Percentiles rank a stretch among this genome's conserved stretches.
These are phyloP conservation scores for Ia io DNA, from an alignment of 2,113 vertebrate genomes.

Conservation along the genomic window DNA sequence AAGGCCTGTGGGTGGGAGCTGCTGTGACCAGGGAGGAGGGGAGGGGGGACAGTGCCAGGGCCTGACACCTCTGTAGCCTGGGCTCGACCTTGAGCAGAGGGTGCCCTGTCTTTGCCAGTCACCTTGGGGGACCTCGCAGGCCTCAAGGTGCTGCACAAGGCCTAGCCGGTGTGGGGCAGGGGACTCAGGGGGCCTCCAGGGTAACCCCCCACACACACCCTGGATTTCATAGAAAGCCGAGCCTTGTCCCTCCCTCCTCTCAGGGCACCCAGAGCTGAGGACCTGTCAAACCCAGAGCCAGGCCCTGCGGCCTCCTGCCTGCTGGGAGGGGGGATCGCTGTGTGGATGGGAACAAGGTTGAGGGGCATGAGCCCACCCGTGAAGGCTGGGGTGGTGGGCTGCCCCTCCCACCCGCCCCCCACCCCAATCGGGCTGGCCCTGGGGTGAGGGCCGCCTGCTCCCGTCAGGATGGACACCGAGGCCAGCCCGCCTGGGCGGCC, in stretches of 20 bases:
- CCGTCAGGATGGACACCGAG: not conserved
- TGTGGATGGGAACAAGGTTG: not conserved
- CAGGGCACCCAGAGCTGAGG: rapidly evolving
- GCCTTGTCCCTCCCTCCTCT: not conserved
- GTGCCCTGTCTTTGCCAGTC: not conserved
- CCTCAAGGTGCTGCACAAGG: not conserved
- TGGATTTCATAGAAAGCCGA: not conserved
- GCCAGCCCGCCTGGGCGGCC: rapidly evolving
- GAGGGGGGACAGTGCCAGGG: not conserved
- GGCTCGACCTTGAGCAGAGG: not conserved
- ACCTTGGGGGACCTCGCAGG: not conserved
- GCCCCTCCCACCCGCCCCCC: rapidly evolving
- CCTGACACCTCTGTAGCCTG: not conserved
- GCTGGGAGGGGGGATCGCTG: rapidly evolving
- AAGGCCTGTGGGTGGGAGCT: not conserved
- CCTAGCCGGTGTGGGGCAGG: no score
- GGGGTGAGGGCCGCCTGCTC: not conserved
- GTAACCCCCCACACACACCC: no score
- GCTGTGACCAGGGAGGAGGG: not conserved
- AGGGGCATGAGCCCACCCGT: not conserved
- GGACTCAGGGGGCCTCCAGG: rapidly evolving
- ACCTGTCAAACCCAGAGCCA: not conserved
- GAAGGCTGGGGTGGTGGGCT: not conserved
- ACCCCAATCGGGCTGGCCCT: rapidly evolving
- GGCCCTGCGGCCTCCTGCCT: not conserved